Percentiles rank a stretch among this genome's conserved stretches.
phyloP scores from a whole-genome alignment of 1,140 invertebrate species.

The Ephestia elutella region DNA sequence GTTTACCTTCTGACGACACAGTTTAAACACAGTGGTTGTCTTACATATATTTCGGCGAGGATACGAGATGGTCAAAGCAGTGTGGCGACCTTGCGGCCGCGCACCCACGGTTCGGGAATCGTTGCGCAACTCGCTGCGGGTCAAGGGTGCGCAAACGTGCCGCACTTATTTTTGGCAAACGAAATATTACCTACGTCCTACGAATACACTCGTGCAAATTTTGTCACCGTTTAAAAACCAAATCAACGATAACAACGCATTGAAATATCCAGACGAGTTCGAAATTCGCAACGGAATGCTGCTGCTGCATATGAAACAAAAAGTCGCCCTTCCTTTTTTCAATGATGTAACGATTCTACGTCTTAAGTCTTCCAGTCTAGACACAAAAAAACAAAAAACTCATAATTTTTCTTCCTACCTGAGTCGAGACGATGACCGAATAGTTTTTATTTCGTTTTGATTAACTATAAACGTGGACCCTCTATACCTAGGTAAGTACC shows the following conservation, averaged over 20 bases:
- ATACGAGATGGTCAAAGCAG: slow-evolving; percentile 43
- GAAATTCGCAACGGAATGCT: not conserved
- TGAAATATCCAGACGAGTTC: too few relatives aligned
- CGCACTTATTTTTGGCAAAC: slow-evolving; percentile 51
- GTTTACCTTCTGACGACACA: too few relatives aligned
- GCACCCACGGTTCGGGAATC: slow-evolving; percentile 40
- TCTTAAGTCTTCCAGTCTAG: too few relatives aligned
- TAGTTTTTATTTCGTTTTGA: not conserved
- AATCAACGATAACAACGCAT: slow-evolving; percentile 1
- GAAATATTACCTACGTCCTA: slow-evolving; percentile 34
- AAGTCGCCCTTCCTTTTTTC: not conserved
- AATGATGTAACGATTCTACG: not conserved
- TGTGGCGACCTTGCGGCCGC: slow-evolving; percentile 41
- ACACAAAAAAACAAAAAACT: too few relatives aligned
- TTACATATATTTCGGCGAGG: slow-evolving; percentile 33
- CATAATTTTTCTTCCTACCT: too few relatives aligned
- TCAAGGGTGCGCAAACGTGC: slow-evolving; percentile 56
- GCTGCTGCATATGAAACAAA: too few relatives aligned
- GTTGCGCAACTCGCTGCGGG: slow-evolving; percentile 45
- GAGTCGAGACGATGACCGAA: not conserved
- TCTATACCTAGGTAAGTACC: not conserved
- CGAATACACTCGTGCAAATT: slow-evolving; percentile 38
- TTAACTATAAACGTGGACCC: not conserved
- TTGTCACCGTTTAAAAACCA: slow-evolving; percentile 30
- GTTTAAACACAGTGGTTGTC: too few relatives aligned